Percentiles rank a stretch among this genome's conserved stretches.
phyloP scores from a whole-genome alignment of 2,888 invertebrate genomes.

The Hyles lineata region DNA sequence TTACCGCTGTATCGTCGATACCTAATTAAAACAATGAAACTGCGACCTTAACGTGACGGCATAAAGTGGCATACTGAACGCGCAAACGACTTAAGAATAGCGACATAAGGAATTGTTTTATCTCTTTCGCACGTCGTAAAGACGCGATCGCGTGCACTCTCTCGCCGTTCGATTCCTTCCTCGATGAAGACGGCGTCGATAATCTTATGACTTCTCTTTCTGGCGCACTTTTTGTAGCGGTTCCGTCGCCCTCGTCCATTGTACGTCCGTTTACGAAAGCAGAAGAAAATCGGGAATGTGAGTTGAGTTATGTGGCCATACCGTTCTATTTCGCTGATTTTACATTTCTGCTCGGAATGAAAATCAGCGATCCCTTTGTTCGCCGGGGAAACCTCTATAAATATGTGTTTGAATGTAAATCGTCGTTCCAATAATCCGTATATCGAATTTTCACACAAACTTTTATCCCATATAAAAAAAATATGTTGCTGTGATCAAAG shows the following conservation, averaged over 20 bases:
- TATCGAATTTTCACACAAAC: background rate
- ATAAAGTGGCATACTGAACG: constrained; percentile 79
- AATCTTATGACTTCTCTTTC: constrained; percentile 78
- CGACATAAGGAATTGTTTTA: constrained; percentile 83
- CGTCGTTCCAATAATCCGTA: background rate
- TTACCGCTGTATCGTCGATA: constrained; percentile 75
- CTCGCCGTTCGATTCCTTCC: constrained; percentile 71
- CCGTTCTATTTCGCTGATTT: constrained; percentile 20
- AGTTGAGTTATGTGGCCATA: constrained; percentile 64
- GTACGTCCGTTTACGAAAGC: constrained; percentile 79
- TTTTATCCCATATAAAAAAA: constrained; percentile 5
- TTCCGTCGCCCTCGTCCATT: constrained; percentile 66
- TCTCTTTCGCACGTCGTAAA: constrained; percentile 83
- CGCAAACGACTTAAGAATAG: constrained; percentile 80
- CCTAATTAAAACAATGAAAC: constrained; percentile 78
- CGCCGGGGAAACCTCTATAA: background rate
- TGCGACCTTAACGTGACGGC: constrained; percentile 77
- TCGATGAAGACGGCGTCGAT: constrained; percentile 77
- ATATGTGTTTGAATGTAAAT: constrained; percentile 11
- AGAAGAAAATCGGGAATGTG: constrained; percentile 32
- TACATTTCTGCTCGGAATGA: constrained; percentile 39
- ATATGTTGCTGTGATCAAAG: constrained; percentile 27
- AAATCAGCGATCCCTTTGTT: constrained; percentile 15
- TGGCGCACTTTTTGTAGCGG: constrained; percentile 73
- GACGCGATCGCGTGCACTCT: constrained; percentile 71